Evolutionary conservation across 2,888 invertebrate species (phyloP).

Genomic region (Lamellibrachia columna): DNA sequence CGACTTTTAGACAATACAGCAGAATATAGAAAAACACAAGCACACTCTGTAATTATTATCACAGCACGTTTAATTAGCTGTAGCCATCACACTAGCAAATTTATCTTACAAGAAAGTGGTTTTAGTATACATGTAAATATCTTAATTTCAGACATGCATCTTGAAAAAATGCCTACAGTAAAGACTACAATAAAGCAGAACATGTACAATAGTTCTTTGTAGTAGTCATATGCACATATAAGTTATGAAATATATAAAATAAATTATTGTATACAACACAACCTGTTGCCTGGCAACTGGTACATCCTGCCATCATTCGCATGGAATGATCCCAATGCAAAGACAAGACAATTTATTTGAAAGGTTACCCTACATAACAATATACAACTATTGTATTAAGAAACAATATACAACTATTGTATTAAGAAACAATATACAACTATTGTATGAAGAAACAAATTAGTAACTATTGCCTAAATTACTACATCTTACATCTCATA

Average conservation of each 20-base stretch:
- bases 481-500: neutral
- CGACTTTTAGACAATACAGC: no score
- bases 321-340: neutral
- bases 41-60: no score
- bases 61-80: no score
- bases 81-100: no score
- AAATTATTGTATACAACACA: constrained; percentile 2
- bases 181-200: no score
- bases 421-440: neutral
- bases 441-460: neutral
- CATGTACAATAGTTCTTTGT: no score
- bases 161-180: no score
- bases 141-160: no score
- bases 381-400: neutral
- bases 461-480: neutral
- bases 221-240: neutral
- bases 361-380: neutral
- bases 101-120: no score
- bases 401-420: neutral
- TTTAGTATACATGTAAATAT: no score
- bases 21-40: no score
- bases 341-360: neutral
- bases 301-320: neutral
- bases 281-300: neutral
- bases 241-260: neutral